A percentile compares a stretch with the other conserved stretches of the same genome.
These are phyloP conservation scores for Lacerta viridis DNA, from an alignment of 2,797 vertebrate species.

Conservation along the genomic window DNA sequence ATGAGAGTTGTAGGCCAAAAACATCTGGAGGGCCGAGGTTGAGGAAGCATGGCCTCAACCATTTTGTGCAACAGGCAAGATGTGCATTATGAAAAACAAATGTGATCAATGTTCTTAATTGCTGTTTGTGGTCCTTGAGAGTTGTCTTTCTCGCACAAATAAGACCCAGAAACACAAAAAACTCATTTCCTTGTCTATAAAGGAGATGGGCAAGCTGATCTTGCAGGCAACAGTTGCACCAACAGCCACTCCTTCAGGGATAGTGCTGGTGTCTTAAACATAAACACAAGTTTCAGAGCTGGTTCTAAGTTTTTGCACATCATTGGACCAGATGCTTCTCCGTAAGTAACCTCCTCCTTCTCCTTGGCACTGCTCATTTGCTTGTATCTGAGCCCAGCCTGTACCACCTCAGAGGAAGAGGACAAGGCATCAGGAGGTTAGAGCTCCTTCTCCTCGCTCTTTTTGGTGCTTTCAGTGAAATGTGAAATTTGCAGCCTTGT, in stretches of 20 bases:
- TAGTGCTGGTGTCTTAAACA: background rate
- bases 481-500: background rate
- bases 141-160: background rate
- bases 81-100: background rate
- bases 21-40: too few relatives aligned
- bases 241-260: background rate
- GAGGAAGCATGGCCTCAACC: too few relatives aligned
- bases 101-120: background rate
- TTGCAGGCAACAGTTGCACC: background rate
- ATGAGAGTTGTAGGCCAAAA: too few relatives aligned
- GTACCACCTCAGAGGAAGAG: background rate
- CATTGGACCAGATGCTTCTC: background rate
- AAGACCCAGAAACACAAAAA: background rate
- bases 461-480: background rate
- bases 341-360: background rate
- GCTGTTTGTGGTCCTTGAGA: background rate
- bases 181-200: background rate
- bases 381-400: background rate
- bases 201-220: background rate
- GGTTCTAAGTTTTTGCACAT: background rate
- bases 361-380: background rate
- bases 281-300: background rate
- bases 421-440: background rate
- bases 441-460: background rate
- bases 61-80: background rate